Conservation (phyloP, 2,113 vertebrate species). For the Mirounga angustirostris region DNA sequence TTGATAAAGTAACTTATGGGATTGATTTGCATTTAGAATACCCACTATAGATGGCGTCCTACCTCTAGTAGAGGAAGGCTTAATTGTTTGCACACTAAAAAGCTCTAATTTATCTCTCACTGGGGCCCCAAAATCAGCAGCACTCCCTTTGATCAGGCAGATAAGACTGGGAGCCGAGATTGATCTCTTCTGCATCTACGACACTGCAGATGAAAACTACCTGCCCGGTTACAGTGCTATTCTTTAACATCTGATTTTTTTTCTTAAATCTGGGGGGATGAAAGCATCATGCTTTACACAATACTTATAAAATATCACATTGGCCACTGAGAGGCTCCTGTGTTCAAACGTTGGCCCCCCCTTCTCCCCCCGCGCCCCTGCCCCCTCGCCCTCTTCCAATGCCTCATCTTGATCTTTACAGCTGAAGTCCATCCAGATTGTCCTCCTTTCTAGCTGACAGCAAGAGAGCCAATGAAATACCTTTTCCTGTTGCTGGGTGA, state of each 20-base stretch:
- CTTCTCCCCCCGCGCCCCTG: neutral
- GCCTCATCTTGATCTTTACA: slow-evolving; percentile 23
- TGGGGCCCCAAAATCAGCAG: neutral
- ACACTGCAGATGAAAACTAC: neutral
- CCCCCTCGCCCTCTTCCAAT: neutral
- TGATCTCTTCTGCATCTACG: neutral
- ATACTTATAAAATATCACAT: neutral
- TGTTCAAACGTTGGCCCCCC: neutral
- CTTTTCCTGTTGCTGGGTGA: slow-evolving; percentile 78
- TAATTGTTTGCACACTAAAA: neutral
- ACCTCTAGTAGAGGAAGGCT: neutral
- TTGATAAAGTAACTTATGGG: slow-evolving; percentile 6
- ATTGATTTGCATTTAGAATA: slow-evolving; percentile 46
- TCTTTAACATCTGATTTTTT: slow-evolving; percentile 43
- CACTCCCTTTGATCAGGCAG: neutral
- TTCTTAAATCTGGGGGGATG: neutral
- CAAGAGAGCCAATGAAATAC: slow-evolving; percentile 68
- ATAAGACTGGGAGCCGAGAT: neutral
- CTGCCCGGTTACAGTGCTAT: neutral
- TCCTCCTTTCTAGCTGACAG: slow-evolving; percentile 58
- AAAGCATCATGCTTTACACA: neutral
- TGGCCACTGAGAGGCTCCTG: neutral
- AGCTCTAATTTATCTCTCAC: neutral
- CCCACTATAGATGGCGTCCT: neutral
- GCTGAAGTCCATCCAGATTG: slow-evolving; percentile 44